Evolutionary conservation across 2,888 invertebrate genomes (phyloP).

Genomic region (Brachyptera risi): DNA sequence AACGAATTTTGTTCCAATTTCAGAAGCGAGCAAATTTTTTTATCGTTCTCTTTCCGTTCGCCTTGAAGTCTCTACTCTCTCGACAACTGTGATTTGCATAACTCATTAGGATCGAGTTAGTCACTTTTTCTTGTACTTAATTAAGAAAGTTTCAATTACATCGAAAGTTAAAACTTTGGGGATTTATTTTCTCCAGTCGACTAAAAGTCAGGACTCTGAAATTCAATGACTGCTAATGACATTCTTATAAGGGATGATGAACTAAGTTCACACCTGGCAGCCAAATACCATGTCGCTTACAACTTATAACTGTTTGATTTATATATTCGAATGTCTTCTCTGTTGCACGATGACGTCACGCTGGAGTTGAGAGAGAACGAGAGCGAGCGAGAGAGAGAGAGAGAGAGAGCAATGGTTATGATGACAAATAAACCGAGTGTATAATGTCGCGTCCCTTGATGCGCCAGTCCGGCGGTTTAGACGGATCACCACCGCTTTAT

Average conservation of each 20-base stretch:
- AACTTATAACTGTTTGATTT: not conserved
- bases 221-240: slow-evolving; percentile 15
- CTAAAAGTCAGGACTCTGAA: slow-evolving; percentile 12
- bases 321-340: not conserved
- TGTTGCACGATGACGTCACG: not conserved
- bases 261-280: not conserved
- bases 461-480: slow-evolving; percentile 3
- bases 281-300: not conserved
- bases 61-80: slow-evolving; percentile 4
- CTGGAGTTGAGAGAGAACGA: not conserved
- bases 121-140: slow-evolving; percentile 32
- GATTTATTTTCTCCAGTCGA: slow-evolving; percentile 29
- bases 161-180: slow-evolving; percentile 25
- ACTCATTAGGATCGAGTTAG: slow-evolving; percentile 34
- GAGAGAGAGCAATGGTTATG: slow-evolving; percentile 11
- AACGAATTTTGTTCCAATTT: slow-evolving; percentile 16
- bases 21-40: slow-evolving; percentile 14
- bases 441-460: slow-evolving; percentile 14
- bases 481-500: slow-evolving; percentile 23
- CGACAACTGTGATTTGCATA: slow-evolving; percentile 32
- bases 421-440: slow-evolving; percentile 18
- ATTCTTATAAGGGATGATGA: too few relatives aligned
- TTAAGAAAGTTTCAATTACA: slow-evolving; percentile 34
- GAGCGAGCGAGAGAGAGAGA: not conserved
- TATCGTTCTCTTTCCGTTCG: not conserved